Evolutionary conservation across 1,140 invertebrate species (phyloP).

Genomic region (Orchesella cincta): DNA sequence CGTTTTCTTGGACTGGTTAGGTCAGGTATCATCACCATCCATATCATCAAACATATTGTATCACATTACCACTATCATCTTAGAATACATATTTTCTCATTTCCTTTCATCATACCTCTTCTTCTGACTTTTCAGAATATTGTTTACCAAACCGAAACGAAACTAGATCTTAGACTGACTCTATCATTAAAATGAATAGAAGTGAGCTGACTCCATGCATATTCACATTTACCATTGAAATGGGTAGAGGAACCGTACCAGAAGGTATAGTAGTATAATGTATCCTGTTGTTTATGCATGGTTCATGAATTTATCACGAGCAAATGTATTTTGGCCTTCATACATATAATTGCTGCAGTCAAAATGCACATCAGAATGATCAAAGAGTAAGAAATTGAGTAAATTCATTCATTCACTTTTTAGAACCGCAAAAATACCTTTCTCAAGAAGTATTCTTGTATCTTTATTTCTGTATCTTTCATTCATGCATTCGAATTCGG

Average conservation of each 20-base stretch:
- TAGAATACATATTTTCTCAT: background rate
- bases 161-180: background rate
- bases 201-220: slow-evolving; percentile 16
- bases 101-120: slow-evolving; percentile 1
- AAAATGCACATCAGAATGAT: too few relatives aligned
- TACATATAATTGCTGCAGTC: background rate
- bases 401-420: too few relatives aligned
- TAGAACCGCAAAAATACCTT: too few relatives aligned
- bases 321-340: background rate
- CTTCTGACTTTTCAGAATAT: background rate
- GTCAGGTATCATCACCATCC: slow-evolving; percentile 20
- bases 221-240: background rate
- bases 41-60: background rate
- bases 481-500: too few relatives aligned
- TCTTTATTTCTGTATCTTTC: too few relatives aligned
- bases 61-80: background rate
- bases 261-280: background rate
- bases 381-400: too few relatives aligned
- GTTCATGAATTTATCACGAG: background rate
- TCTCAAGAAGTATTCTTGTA: too few relatives aligned
- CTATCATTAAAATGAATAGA: slow-evolving; percentile 25
- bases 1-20: background rate
- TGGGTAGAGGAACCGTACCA: background rate
- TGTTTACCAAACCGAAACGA: slow-evolving; percentile 15
- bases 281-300: background rate